These are phyloP conservation scores for Sycophila sp. DNA, from an alignment of 1,140 invertebrate species.

Conservation along the genomic window DNA sequence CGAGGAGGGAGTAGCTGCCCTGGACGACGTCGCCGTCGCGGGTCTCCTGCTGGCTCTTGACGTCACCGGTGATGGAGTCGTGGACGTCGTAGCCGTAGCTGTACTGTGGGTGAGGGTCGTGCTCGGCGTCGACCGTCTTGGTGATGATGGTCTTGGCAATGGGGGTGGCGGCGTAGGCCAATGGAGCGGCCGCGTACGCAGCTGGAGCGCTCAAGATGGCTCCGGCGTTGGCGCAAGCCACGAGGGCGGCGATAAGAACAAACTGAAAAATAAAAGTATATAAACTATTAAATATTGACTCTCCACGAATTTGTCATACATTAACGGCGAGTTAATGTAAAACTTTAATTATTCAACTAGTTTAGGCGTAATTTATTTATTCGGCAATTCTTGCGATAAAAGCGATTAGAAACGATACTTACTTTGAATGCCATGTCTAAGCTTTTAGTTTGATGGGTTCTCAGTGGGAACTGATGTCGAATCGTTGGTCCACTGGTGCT, in stretches of 20 bases:
- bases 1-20: slow-evolving; percentile 70
- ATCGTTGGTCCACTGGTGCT: neutral
- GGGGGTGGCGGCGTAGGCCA: slow-evolving; percentile 32
- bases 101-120: slow-evolving; percentile 57
- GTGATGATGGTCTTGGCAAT: slow-evolving; percentile 21
- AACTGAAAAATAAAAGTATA: slow-evolving; percentile 52
- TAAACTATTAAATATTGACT: no score
- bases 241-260: slow-evolving; percentile 56
- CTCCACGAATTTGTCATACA: no score
- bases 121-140: slow-evolving; percentile 32
- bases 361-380: no score
- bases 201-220: slow-evolving; percentile 27
- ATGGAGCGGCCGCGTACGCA: slow-evolving; percentile 47
- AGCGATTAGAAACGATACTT: no score
- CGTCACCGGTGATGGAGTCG: slow-evolving; percentile 65
- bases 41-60: slow-evolving; percentile 67
- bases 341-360: no score
- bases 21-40: slow-evolving; percentile 67
- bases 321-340: no score
- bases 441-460: slow-evolving; percentile 22
- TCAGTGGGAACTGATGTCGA: slow-evolving; percentile 22
- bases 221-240: slow-evolving; percentile 59
- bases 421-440: slow-evolving; percentile 35
- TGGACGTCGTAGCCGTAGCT: slow-evolving; percentile 67
- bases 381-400: no score